These are phyloP conservation scores for Tinamus major DNA, from an alignment of 2,797 vertebrate genomes.

Conservation along the genomic window DNA sequence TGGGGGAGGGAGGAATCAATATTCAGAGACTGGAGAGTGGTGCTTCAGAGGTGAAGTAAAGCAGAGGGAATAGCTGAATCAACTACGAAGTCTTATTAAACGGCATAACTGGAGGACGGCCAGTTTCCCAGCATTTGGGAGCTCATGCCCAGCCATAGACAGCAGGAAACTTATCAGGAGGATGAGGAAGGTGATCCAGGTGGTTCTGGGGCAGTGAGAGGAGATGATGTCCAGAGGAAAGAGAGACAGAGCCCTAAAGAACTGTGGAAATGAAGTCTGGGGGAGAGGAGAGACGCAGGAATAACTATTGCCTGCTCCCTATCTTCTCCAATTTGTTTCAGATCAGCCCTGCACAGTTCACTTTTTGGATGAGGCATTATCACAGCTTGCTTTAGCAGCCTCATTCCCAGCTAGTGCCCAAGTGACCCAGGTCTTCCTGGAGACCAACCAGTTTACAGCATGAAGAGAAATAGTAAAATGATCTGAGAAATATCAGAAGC, in stretches of 20 bases:
- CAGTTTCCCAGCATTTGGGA: not conserved
- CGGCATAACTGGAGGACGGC: not conserved
- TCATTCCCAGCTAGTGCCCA: slow-evolving; percentile 17
- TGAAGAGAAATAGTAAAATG: not conserved
- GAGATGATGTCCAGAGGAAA: not conserved
- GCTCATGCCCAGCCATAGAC: not conserved
- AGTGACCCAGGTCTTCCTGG: not conserved
- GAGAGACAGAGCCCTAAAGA: not conserved
- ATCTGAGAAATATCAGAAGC: slow-evolving; percentile 16
- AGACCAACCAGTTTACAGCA: slow-evolving; percentile 14
- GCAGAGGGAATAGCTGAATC: not conserved
- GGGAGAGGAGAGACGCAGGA: not conserved
- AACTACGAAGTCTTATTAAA: not conserved
- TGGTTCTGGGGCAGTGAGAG: not conserved
- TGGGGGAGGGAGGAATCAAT: not conserved
- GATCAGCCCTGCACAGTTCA: not conserved
- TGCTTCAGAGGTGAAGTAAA: not conserved
- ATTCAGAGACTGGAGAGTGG: not conserved
- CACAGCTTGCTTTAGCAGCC: not conserved
- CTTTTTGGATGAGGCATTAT: not conserved
- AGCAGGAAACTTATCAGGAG: not conserved
- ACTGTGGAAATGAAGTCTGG: not conserved
- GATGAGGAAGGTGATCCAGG: not conserved
- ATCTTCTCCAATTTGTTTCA: not conserved
- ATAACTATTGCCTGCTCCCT: not conserved